Evolutionary conservation across 2,113 vertebrate genomes (phyloP), one percentile per base, ranked within the genome.

Genomic region (Argyrosomus japonicus): DNA sequence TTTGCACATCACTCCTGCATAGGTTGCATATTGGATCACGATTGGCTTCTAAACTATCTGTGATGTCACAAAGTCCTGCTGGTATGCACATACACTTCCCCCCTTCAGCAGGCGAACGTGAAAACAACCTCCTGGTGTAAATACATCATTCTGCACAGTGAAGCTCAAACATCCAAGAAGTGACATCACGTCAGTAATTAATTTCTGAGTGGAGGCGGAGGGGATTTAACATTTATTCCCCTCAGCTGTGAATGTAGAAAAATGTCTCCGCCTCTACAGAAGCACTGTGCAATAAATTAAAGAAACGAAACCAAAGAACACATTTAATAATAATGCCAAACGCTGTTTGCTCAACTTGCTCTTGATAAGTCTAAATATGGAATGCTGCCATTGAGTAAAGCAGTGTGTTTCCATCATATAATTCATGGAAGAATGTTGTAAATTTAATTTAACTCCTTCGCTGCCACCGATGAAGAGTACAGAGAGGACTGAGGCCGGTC

Each of bases 401-500:
- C 45, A 19, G 68, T 14, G 58, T 17, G 29, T 65, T 69, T 62
- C 48, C 14, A 17, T 64, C 18, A 57, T 61, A 8, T n/a, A 27
- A 56, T 36, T 77, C 40, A 36, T 23, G 25, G 27, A 50, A 17
- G 18, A 36, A 36, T 76, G 61, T 57, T 12, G 43, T 50, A 69
- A 48, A 13, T 13, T 6, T 2, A 10, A 12, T 48, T 57, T 9
- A 75, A 54, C 21, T 13, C 57, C 11, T 40, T 12, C 11, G 3
- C 32, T 51, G 50, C 23, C 25, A 2, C 8, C 7, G 36, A 5
- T 45, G 25, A 75, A 0, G 13, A 45, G 67, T 1, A 19, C 63
- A 65, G 18, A n/a, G 23, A 70, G 29, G 67, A 58, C 29, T 79
- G 51, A 2, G 2, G 43, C 76, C 69, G 80, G 77, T 45, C 27